Base-by-base conservation (phyloP, 2,113 vertebrate genomes). In the Periophthalmodon schlosseri region DNA sequence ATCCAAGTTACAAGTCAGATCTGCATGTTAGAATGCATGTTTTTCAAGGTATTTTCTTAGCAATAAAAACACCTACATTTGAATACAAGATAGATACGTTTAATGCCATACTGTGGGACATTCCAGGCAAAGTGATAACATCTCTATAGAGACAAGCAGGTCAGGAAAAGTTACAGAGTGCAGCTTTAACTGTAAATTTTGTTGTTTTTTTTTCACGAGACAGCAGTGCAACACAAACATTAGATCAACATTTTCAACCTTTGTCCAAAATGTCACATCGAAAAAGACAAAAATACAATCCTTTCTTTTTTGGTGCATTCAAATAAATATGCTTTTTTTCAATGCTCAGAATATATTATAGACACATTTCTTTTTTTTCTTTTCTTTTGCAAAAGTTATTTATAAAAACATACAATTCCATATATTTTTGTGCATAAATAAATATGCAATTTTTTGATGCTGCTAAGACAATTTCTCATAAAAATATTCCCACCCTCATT, bases 371-470 rank as follows among this genome's bases (percentile, higher is more conserved):
- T 66, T 81, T 66, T 87, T 88, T 90, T 86, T 75, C 28, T 69
- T 50, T 61, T 67, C 76, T 84, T 84, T 86, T 67, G 46, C 71
- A 50, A 63, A 81, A 20, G 75, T 88, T 88, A 92, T 92, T 85
- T 88, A 57, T 60, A 67, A 89, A 87, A 90, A 90, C 77, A 67
- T 82, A 79, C 77, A 77, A 73, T 79, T 73, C 39, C 72, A 63
- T 71, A 63, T 72, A 16, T 91, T 91, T 90, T 90, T 90, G 86
- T 89, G 93, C 92, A 94, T 91, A 92, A 93, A 90, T 93, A 91
- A 93, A 92, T 91, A 93, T 93, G 92, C 91, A 84, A 65, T 91
- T 93, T 93, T 92, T 91, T 76, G 77, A 91, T 91, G 90, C 88
- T 92, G 85, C 76, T 88, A 89, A 92, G 70, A 91, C 82, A 89